Percentiles rank a stretch among this genome's conserved stretches.
phyloP scores from a whole-genome alignment of 2,113 vertebrate species.

The Steatornis caripensis region DNA sequence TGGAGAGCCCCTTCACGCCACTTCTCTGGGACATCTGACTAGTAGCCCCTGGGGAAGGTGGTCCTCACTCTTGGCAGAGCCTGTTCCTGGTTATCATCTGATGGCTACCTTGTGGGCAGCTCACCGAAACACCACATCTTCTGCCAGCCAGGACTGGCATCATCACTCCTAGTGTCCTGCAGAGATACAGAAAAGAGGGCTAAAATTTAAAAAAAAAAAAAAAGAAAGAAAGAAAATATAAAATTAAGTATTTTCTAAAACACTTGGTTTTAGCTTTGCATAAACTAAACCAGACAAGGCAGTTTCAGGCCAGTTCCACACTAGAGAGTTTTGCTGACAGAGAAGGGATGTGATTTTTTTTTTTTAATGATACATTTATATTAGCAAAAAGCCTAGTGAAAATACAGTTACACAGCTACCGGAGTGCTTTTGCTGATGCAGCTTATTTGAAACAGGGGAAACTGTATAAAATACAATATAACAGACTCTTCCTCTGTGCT shows the following conservation, averaged over 20 bases:
- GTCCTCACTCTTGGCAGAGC: neutral
- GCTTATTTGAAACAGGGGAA: conserved; percentile 3
- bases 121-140: neutral
- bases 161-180: neutral
- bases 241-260: neutral
- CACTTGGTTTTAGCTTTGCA: neutral
- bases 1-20: accelerated
- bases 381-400: conserved; percentile 14
- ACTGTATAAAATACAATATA: neutral
- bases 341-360: conserved; percentile 1
- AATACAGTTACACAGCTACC: neutral
- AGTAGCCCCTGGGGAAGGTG: neutral
- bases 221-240: neutral
- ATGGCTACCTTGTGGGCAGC: neutral
- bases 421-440: conserved; percentile 27
- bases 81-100: neutral
- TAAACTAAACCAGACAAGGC: conserved; percentile 9
- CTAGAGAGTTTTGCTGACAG: conserved; percentile 37
- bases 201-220: neutral
- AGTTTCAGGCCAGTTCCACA: conserved; percentile 17
- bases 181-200: neutral
- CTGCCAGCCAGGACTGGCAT: neutral
- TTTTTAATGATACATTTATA: conserved; percentile 34
- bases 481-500: neutral
- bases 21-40: neutral